phyloP scores from a whole-genome alignment of 2,888 invertebrate species.

The Cheilosia soror region DNA sequence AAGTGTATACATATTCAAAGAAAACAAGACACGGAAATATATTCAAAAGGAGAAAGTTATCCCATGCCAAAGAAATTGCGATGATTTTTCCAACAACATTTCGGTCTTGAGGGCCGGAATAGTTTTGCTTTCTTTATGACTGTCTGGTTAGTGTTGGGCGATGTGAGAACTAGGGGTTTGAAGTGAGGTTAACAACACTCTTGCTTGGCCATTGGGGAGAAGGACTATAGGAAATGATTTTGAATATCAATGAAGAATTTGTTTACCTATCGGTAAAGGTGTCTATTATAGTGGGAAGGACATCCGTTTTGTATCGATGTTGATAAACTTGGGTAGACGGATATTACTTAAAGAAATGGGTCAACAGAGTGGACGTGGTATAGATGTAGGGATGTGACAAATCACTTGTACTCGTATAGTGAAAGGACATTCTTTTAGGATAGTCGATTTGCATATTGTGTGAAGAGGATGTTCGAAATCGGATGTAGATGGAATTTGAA shows the following conservation, averaged over 20 bases:
- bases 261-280: slow-evolving; percentile 48
- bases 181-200: slow-evolving; percentile 35
- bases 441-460: slow-evolving; percentile 3
- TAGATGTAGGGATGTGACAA: slow-evolving; percentile 50
- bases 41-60: slow-evolving; percentile 71
- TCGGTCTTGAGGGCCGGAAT: slow-evolving; percentile 14
- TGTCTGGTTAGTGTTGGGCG: slow-evolving; percentile 7
- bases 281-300: slow-evolving; percentile 10
- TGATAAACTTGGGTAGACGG: slow-evolving; percentile 9
- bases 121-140: slow-evolving; percentile 32
- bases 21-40: slow-evolving; percentile 50
- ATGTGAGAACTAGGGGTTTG: neutral
- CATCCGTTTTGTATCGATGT: slow-evolving; percentile 48
- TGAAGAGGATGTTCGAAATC: too few relatives aligned
- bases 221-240: slow-evolving; percentile 57
- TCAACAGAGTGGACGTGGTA: slow-evolving; percentile 17
- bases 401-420: neutral
- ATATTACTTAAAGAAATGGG: slow-evolving; percentile 49
- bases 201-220: slow-evolving; percentile 13
- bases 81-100: slow-evolving; percentile 44
- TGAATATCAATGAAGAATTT: slow-evolving; percentile 68
- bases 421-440: too few relatives aligned
- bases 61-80: slow-evolving; percentile 50
- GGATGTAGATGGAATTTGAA: too few relatives aligned
- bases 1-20: slow-evolving; percentile 37